phyloP scores from a whole-genome alignment of 2,888 invertebrate species.

The Poecilobothrus nobilitatus region DNA sequence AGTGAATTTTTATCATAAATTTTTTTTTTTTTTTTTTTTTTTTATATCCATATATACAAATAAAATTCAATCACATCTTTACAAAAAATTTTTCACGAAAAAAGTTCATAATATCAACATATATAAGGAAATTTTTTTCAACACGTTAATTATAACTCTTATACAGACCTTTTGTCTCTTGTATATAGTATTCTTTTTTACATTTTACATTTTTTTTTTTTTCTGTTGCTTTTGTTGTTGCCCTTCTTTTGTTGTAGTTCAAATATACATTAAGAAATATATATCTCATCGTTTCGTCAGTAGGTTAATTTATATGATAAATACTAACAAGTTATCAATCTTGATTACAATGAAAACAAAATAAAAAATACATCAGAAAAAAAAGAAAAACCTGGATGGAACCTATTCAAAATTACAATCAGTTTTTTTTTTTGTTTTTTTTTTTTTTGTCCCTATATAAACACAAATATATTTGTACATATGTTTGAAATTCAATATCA shows the following conservation, averaged over 20 bases:
- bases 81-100: no score
- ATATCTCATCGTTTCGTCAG: not conserved
- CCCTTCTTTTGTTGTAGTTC: not conserved
- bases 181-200: not conserved
- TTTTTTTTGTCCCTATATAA: no score
- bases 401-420: no score
- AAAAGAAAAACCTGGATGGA: not conserved
- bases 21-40: not conserved
- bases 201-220: not conserved
- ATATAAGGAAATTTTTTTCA: not conserved
- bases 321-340: constrained; percentile 1
- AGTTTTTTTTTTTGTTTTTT: no score
- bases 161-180: not conserved
- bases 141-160: not conserved
- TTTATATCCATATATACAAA: no score
- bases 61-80: no score
- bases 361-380: not conserved
- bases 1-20: not conserved
- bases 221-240: not conserved
- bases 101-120: no score
- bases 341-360: not conserved
- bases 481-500: no score
- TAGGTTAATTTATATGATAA: constrained; percentile 6
- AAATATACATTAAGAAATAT: not conserved
- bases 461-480: no score